phyloP scores from a whole-genome alignment of 1,140 invertebrate species.

The Macrobrachium rosenbergii region DNA sequence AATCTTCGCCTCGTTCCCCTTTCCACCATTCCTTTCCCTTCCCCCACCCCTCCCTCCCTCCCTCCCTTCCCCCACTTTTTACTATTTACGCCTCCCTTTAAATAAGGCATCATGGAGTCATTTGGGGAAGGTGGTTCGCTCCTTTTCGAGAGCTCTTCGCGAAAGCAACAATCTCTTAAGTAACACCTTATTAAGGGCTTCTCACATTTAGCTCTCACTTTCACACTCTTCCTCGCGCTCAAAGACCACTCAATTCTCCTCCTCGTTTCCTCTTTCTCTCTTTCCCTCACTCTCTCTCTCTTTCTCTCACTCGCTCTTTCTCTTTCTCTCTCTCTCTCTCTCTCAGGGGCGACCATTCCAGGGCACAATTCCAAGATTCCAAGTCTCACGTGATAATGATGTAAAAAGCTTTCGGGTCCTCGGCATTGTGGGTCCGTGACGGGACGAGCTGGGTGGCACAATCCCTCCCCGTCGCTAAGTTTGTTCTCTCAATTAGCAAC shows the following conservation, averaged over 20 bases:
- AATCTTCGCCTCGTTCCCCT: too few species aligned
- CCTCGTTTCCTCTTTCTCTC: too few species aligned
- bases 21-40: too few species aligned
- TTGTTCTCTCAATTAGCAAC: constrained; percentile 66
- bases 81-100: too few species aligned
- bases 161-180: constrained; percentile 40
- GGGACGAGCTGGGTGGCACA: constrained; percentile 29
- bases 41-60: too few species aligned
- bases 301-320: constrained; percentile 24
- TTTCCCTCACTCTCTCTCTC: background rate
- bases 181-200: constrained; percentile 57
- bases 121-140: too few species aligned
- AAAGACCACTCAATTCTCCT: background rate
- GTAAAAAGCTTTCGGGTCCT: constrained; percentile 51
- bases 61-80: too few species aligned
- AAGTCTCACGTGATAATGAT: constrained; percentile 47
- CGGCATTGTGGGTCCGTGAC: constrained; percentile 45
- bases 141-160: constrained; percentile 19
- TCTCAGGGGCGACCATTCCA: constrained; percentile 36
- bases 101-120: too few species aligned
- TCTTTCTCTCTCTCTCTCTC: constrained; percentile 41
- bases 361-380: constrained; percentile 30
- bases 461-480: constrained; percentile 50
- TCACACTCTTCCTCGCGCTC: constrained; percentile 42
- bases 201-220: constrained; percentile 52